phyloP scores from a whole-genome alignment of 2,797 vertebrate species.

The Vespertilio murinus region DNA sequence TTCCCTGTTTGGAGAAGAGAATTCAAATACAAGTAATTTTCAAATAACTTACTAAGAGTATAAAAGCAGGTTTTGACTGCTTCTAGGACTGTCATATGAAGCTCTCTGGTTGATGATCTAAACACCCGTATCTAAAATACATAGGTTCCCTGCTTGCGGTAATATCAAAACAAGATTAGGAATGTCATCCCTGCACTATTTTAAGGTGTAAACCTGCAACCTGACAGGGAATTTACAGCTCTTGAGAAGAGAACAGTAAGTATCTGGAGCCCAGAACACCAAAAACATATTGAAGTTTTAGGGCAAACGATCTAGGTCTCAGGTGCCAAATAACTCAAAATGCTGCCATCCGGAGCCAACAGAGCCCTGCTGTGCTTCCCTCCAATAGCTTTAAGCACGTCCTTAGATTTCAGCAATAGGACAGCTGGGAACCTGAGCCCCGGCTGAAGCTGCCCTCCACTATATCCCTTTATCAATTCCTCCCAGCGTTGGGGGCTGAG shows the following conservation, averaged over 20 bases:
- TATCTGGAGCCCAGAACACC: neutral
- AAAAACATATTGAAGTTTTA: neutral
- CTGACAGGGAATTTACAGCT: neutral
- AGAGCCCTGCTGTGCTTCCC: neutral
- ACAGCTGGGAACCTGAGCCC: neutral
- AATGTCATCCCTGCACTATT: neutral
- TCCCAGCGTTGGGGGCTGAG: neutral
- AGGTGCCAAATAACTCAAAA: neutral
- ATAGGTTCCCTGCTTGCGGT: neutral
- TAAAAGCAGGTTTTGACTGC: neutral
- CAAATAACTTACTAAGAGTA: constrained; percentile 12
- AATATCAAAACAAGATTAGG: neutral
- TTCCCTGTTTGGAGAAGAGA: constrained; percentile 2
- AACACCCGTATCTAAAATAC: neutral
- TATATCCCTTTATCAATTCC: constrained; percentile 23
- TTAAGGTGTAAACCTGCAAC: neutral
- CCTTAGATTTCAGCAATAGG: neutral
- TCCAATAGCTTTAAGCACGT: neutral
- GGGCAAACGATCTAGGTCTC: neutral
- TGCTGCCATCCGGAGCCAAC: neutral
- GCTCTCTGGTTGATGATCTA: neutral
- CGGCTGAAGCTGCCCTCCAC: neutral
- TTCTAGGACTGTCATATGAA: neutral
- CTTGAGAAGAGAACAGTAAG: constrained; percentile 29
- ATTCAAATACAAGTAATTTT: constrained; percentile 2